These are phyloP conservation scores for Pogonophryne albipinna DNA, from an alignment of 2,797 vertebrate species.

Conservation along the genomic window DNA sequence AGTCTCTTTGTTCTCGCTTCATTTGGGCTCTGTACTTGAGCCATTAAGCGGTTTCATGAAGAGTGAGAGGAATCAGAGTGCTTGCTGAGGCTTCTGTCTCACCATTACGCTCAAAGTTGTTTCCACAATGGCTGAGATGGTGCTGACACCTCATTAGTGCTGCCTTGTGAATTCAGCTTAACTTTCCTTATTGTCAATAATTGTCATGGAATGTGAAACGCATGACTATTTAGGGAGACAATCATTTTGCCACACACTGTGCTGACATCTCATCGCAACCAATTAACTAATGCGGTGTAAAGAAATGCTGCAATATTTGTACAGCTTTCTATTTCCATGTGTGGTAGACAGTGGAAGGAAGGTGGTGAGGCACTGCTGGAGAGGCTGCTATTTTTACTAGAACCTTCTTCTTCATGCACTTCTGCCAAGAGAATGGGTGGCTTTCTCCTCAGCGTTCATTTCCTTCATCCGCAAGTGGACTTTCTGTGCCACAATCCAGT, in stretches of 20 bases:
- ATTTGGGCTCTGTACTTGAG: constrained; percentile 37
- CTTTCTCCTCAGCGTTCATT: constrained; percentile 48
- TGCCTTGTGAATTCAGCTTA: constrained; percentile 33
- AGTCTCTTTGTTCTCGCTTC: constrained; percentile 39
- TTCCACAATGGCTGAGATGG: constrained; percentile 30
- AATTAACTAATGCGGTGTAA: constrained; percentile 50
- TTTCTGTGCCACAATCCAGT: constrained; percentile 74
- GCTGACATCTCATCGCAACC: constrained; percentile 31
- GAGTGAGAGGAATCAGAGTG: constrained; percentile 36
- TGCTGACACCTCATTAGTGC: constrained; percentile 62
- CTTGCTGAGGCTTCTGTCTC: constrained; percentile 32
- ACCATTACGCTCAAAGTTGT: constrained; percentile 34
- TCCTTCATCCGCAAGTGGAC: constrained; percentile 58
- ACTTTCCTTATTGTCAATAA: constrained; percentile 54
- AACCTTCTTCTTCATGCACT: constrained; percentile 36
- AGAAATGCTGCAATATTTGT: constrained; percentile 16
- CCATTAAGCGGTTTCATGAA: constrained; percentile 55
- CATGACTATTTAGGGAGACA: constrained; percentile 31
- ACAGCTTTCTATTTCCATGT: constrained; percentile 33
- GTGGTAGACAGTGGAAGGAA: constrained; percentile 24
- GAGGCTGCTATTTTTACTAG: constrained; percentile 35
- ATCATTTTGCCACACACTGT: constrained; percentile 24
- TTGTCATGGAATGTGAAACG: constrained; percentile 39
- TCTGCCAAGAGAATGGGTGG: constrained; percentile 38
- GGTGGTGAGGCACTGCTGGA: background rate